These are phyloP conservation scores for Lepidurus apus DNA, from an alignment of 1,140 invertebrate species.

Conservation along the genomic window DNA sequence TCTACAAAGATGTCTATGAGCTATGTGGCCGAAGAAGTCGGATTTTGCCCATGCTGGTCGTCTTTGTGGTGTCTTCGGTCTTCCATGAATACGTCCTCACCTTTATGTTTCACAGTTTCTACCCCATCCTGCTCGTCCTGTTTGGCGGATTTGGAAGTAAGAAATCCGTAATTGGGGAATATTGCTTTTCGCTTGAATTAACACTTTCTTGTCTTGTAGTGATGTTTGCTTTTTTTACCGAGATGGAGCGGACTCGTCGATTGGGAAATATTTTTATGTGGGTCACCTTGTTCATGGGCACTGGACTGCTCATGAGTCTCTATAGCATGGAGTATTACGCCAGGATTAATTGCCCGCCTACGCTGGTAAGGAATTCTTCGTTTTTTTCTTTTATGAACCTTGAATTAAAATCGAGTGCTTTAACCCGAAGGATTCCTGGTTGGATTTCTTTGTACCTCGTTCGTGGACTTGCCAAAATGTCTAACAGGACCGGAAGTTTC, in stretches of 20 bases:
- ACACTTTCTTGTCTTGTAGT: conserved; percentile 41
- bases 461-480: conserved; percentile 52
- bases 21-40: conserved; percentile 41
- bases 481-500: not conserved
- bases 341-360: conserved; percentile 63
- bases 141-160: conserved; percentile 57
- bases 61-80: conserved; percentile 59
- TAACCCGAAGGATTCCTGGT: not conserved
- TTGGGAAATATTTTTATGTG: conserved; percentile 73
- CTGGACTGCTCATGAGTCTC: conserved; percentile 64
- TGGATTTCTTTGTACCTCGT: conserved; percentile 52
- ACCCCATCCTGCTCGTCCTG: conserved; percentile 70
- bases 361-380: conserved; percentile 37
- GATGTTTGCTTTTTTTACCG: conserved; percentile 51
- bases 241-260: conserved; percentile 45
- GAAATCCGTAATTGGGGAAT: not conserved
- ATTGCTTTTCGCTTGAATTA: not conserved
- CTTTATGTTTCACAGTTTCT: conserved; percentile 74
- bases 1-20: conserved; percentile 78
- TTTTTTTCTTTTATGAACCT: conserved; percentile 26
- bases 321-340: conserved; percentile 84
- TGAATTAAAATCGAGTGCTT: not conserved
- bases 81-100: conserved; percentile 81
- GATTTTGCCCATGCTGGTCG: conserved; percentile 47
- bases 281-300: conserved; percentile 68